These are phyloP conservation scores for Papilio xuthus DNA, from an alignment of 1,140 invertebrate species.

Conservation along the genomic window DNA sequence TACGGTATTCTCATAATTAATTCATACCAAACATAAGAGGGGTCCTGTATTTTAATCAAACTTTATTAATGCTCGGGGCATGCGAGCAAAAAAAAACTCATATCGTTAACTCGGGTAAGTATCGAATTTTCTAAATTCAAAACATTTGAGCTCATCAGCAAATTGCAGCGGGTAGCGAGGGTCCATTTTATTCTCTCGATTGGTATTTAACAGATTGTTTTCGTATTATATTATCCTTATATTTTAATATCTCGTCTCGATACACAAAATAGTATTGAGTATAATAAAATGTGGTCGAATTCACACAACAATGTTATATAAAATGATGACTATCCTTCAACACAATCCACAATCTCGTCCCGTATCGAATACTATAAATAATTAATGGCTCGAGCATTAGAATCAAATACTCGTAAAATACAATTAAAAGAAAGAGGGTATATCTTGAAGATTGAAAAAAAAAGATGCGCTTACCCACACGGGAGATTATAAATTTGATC, in stretches of 20 bases:
- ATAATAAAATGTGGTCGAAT: slow-evolving; percentile 33
- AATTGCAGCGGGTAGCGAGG: slow-evolving; percentile 50
- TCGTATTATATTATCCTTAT: slow-evolving; percentile 36
- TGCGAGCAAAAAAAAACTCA: slow-evolving; percentile 58
- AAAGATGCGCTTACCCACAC: slow-evolving; percentile 78
- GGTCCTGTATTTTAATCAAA: slow-evolving; percentile 74
- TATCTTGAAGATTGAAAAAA: slow-evolving; percentile 75
- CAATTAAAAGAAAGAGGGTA: slow-evolving; percentile 80
- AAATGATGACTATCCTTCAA: slow-evolving; percentile 62
- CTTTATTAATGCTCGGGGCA: slow-evolving; percentile 69
- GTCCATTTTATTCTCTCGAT: slow-evolving; percentile 34
- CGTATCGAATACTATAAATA: slow-evolving; percentile 81
- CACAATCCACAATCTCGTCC: slow-evolving; percentile 73
- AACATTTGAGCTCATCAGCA: slow-evolving; percentile 55
- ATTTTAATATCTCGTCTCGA: slow-evolving; percentile 2
- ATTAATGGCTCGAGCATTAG: slow-evolving; percentile 80
- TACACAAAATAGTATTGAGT: slow-evolving; percentile 1
- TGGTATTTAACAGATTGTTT: slow-evolving; percentile 36
- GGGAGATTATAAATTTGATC: slow-evolving; percentile 80
- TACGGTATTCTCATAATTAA: slow-evolving; percentile 70
- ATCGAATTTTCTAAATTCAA: slow-evolving; percentile 57
- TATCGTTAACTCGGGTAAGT: slow-evolving; percentile 55
- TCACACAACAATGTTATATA: slow-evolving; percentile 47
- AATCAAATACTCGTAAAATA: slow-evolving; percentile 82
- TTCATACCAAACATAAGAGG: slow-evolving; percentile 63